These are phyloP conservation scores for Sebastes kiyomatsui DNA, from an alignment of 2,797 vertebrate genomes.

Conservation along the genomic window DNA sequence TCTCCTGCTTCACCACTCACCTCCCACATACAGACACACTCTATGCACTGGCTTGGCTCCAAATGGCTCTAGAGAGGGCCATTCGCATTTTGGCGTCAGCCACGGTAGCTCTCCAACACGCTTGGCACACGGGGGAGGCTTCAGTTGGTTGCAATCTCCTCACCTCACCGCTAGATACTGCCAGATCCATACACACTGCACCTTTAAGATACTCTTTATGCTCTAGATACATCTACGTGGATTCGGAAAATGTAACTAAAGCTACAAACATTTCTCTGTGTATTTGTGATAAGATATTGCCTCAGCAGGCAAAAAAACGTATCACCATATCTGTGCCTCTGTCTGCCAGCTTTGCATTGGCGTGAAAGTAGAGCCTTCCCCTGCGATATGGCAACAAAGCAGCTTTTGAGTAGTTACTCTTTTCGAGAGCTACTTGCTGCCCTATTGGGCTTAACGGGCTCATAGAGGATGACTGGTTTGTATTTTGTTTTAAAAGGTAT, in stretches of 20 bases:
- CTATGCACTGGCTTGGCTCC: no score
- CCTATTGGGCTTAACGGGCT: no score
- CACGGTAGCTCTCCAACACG: no score
- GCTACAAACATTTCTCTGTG: not conserved
- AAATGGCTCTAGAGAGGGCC: no score
- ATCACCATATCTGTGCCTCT: not conserved
- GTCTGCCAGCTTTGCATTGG: not conserved
- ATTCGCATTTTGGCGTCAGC: fast-evolving
- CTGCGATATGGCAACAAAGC: not conserved
- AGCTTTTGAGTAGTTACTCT: not conserved
- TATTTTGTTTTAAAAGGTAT: no score
- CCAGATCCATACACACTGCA: no score
- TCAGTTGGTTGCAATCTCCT: no score
- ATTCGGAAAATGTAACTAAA: not conserved
- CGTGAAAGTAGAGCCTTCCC: not conserved
- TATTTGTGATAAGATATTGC: not conserved
- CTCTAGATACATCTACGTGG: not conserved
- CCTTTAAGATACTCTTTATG: no score
- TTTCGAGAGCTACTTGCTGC: not conserved
- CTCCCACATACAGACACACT: no score
- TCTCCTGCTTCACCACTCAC: no score
- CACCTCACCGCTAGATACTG: no score
- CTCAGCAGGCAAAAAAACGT: not conserved
- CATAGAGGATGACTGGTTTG: not conserved
- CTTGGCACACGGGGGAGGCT: no score